Percentiles rank a stretch among this genome's conserved stretches.
Evolutionary conservation across 2,888 invertebrate species (phyloP).

Genomic region (Cephus pulcher): DNA sequence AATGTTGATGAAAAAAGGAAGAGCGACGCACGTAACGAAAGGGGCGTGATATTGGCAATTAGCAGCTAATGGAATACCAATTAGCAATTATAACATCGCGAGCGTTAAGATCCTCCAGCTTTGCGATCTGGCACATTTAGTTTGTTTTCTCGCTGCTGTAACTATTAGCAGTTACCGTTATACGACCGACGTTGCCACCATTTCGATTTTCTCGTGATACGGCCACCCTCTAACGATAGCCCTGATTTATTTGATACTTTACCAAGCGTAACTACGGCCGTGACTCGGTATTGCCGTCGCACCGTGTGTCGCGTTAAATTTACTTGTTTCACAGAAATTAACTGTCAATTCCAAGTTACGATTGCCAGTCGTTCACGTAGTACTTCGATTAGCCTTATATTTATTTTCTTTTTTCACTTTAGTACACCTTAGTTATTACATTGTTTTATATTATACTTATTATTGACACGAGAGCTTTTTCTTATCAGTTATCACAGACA

Average conservation of each 20-base stretch:
- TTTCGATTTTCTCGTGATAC: neutral
- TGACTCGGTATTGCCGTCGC: neutral
- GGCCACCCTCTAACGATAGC: conserved; percentile 20
- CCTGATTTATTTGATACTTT: conserved; percentile 33
- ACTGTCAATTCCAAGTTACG: neutral
- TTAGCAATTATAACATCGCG: neutral
- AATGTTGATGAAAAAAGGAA: neutral
- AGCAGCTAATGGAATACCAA: neutral
- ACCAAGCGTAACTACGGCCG: conserved; percentile 20
- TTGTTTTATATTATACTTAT: too few species aligned
- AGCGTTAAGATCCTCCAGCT: neutral
- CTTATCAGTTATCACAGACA: neutral
- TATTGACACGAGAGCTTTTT: too few species aligned
- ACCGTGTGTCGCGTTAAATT: neutral
- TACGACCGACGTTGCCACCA: conserved; percentile 1
- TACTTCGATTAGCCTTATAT: too few species aligned
- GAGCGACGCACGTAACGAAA: neutral
- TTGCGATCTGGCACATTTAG: neutral
- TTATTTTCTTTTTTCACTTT: too few species aligned
- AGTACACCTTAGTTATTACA: too few species aligned
- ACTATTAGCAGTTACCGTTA: conserved; percentile 2
- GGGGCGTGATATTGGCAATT: neutral
- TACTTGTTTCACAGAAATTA: neutral
- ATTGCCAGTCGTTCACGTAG: neutral
- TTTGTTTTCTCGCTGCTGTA: neutral